Base-by-base conservation (phyloP, 2,113 vertebrate species). In the Calyptommatus sinebrachiatus region DNA sequence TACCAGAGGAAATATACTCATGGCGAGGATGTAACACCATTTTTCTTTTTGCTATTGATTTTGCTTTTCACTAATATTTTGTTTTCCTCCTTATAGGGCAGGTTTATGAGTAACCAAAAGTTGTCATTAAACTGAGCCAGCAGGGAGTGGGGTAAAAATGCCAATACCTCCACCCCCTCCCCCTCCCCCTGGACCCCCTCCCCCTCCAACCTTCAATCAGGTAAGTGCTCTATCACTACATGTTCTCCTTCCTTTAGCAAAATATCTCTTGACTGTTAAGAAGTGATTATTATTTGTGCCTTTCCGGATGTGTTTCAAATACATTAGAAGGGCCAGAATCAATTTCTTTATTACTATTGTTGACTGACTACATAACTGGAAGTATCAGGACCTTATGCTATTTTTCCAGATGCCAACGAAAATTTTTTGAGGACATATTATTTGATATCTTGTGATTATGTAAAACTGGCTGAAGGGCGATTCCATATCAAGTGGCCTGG, bases 131-230 rank as follows among this genome's bases (percentile, higher is more conserved):
- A 10, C 85, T 61, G 84, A 92, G 89, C 81, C 84, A 7, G 80
- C 88, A 48, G 76, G 86, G 86, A 89, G 81, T 91, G 45, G 26
- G 92, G 90, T 88, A 95, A 97, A 86, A 90, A 99, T 99, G 98
- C 97, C 98, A 21, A 96, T 97, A 90, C 97, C 97, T 88, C 97
- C 97, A 62, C 95, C 95, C 24, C 97, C 97, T 29, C 97, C 96
- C 4, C 97, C 97, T 0, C 97, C 96, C 2, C 97, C 97, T 1
- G 96, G 97, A 73, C 97, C 97, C 76, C 97, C 97, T 1, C 98
- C 97, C 0, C 97, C 97, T 77, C 97, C 97, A 63, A 94, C 95
- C 77, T 96, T 97, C 88, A 92, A 72, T 82, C 93, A 96, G 96
- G 97, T 99, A 90, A 83, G 94, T 91, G 8, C 48, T 28, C 29